Base-by-base conservation (phyloP, 2,113 vertebrate species). In the Bufo gargarizans region DNA sequence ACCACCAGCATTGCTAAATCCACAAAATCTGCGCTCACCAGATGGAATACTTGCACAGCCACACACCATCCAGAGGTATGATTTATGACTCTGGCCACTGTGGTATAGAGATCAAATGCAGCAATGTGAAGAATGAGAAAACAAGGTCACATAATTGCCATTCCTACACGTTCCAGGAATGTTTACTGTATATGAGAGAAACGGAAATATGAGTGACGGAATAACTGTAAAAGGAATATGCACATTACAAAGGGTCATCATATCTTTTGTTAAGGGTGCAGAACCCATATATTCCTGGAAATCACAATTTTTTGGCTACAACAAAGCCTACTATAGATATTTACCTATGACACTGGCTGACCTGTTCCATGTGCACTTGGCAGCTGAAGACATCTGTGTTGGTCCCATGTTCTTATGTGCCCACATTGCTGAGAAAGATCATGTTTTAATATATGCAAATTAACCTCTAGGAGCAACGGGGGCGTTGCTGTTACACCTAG, bases 21-120 rank as follows among this genome's bases (percentile, higher is more conserved):
- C 72, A 50, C 72, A 81, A 81, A 81, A 22, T 61, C 58, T 81
- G 56, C 19, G 58, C 58, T 81, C 79, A 81, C 79, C 79, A 81
- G 43, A 81, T 45, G 79, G 79, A 81, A 80, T 43, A 45, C 56
- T 81, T 81, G 79, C 79, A 81, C 16, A 61, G n/a, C 33, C 56
- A 12, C 56, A 81, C 56, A 81, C 79, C 19, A 61, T 61, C 55
- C 72, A 49, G 19, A 47, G 59, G 2, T 47, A 82, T 63, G 59
- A 82, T 82, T 65, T 82, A 65, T 65, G 45, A 82, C 43, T 49
- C 16, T 63, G 59, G 19, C 45, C 12, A 47, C 58, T 50, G 59
- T 49, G 59, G 45, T 49, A 63, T 55, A 82, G 59, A 49, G 80
- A 82, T 82, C 59, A 82, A 82, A 65, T 63, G 58, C 58, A 63